Base-by-base conservation (phyloP, 2,888 invertebrate species). In the Furcula furcula region DNA sequence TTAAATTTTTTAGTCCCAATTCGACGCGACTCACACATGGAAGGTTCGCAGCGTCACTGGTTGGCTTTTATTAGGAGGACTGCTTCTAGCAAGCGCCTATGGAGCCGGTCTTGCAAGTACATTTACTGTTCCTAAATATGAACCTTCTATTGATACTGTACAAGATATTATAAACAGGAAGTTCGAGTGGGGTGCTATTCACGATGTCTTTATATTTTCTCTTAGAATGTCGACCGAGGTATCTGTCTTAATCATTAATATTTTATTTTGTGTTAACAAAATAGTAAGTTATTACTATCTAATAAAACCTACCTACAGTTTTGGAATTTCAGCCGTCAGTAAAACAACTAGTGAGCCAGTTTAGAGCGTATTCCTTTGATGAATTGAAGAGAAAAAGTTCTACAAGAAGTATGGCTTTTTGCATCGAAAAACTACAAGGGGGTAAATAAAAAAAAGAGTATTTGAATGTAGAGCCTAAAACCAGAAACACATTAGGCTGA, bases 71-170 rank as follows among this genome's bases (percentile, higher is more conserved):
- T 51, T 91, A 27, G 88, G 91, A 21, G 91, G 91, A 27, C 74
- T 93, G 30, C 81, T 93, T 14, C 70, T 93, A 22, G 90, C 91
- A 12, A 92, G 91, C 40, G 90, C 91, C 0, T 94, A 93, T 57
- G 89, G 91, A 11, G 92, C 93, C 29, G 94, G 93, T 0, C 72
- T 94, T 23, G 90, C 93, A 4, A 91, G 92, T 29, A 91, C 92
- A 14, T 90, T 93, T 65, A 93, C 94, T 0, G 89, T 93, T 11
- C 93, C 93, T 0, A 90, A 84, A 76, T 91, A 91, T 47, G 91
- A 91, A 29, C 82, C 89, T 28, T 89, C 92, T 0, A 91, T 93
- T 4, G 91, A 93, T 46, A 92, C 92, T 0, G 80, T 91, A 1
- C 76, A 91, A 29, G 91, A 93, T 35, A 77, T 94, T 37, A 89